These are phyloP conservation scores for Notiomystis cincta DNA, from an alignment of 2,113 vertebrate species.

Conservation along the genomic window DNA sequence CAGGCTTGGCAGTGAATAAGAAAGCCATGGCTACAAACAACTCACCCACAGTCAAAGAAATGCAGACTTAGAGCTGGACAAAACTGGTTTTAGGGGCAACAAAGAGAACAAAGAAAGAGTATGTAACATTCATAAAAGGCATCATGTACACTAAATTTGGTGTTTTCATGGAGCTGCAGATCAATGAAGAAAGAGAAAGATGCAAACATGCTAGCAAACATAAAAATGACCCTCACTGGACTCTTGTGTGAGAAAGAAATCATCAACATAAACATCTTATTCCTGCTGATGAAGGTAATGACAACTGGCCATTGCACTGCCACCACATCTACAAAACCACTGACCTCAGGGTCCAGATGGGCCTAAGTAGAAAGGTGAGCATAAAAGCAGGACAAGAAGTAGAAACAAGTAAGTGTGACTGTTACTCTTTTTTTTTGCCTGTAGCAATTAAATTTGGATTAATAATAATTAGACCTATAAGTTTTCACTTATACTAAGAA, in stretches of 20 bases:
- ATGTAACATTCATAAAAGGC: slow-evolving; percentile 21
- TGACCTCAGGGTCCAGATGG: background rate
- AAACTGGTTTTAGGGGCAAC: slow-evolving; percentile 52
- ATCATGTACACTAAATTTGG: background rate
- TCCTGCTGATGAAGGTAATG: background rate
- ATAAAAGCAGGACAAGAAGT: background rate
- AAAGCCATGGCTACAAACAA: slow-evolving; percentile 30
- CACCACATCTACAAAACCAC: background rate
- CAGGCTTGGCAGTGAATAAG: slow-evolving; percentile 20
- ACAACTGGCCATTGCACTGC: background rate
- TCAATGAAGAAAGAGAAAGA: background rate
- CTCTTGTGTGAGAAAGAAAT: background rate
- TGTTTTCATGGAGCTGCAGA: background rate
- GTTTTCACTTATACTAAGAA: background rate
- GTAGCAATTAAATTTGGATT: background rate
- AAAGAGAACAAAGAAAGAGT: slow-evolving; percentile 54
- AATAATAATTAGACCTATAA: background rate
- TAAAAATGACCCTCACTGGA: background rate
- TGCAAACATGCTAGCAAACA: background rate
- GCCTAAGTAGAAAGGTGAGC: background rate
- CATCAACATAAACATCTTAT: background rate
- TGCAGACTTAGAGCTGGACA: slow-evolving; percentile 48
- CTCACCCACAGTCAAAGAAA: slow-evolving; percentile 57
- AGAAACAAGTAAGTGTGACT: background rate
- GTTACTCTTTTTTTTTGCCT: background rate